phyloP scores from a whole-genome alignment of 1,140 invertebrate species.

The Bombus vancouverensis region DNA sequence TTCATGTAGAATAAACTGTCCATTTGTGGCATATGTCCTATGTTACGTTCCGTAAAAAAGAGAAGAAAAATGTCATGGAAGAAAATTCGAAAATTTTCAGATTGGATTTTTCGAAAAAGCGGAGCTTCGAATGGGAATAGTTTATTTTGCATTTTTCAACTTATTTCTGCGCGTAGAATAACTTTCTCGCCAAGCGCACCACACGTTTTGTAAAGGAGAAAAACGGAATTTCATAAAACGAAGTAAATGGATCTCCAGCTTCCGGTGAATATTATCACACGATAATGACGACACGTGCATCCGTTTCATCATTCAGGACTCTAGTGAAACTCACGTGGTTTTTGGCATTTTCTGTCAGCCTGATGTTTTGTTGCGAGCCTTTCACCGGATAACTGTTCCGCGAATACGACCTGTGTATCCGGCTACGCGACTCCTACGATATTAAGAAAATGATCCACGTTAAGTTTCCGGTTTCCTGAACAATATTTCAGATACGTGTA shows the following conservation, averaged over 20 bases:
- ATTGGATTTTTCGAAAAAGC: too few relatives aligned
- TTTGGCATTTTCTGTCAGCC: not conserved
- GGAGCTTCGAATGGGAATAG: too few relatives aligned
- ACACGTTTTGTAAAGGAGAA: too few relatives aligned
- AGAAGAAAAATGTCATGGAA: too few relatives aligned
- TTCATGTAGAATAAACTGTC: too few relatives aligned
- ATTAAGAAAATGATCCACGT: not conserved
- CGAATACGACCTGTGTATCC: not conserved
- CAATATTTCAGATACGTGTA: not conserved
- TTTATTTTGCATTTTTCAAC: too few relatives aligned
- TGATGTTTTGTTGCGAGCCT: not conserved
- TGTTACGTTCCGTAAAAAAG: too few relatives aligned
- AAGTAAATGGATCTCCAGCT: not conserved
- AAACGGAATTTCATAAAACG: too few relatives aligned
- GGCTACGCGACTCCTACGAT: not conserved
- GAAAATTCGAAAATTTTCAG: too few relatives aligned
- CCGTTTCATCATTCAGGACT: not conserved
- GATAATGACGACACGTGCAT: slow-evolving; percentile 5
- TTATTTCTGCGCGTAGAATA: too few relatives aligned
- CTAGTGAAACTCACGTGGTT: not conserved
- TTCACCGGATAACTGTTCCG: not conserved
- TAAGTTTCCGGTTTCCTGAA: not conserved
- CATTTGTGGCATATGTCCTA: too few relatives aligned
- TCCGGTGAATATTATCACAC: not conserved
- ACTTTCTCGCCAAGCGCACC: too few relatives aligned